A percentile compares a stretch with the other conserved stretches of the same genome.
phyloP scores from a whole-genome alignment of 2,888 invertebrate genomes.

The Morinoia aosen region DNA sequence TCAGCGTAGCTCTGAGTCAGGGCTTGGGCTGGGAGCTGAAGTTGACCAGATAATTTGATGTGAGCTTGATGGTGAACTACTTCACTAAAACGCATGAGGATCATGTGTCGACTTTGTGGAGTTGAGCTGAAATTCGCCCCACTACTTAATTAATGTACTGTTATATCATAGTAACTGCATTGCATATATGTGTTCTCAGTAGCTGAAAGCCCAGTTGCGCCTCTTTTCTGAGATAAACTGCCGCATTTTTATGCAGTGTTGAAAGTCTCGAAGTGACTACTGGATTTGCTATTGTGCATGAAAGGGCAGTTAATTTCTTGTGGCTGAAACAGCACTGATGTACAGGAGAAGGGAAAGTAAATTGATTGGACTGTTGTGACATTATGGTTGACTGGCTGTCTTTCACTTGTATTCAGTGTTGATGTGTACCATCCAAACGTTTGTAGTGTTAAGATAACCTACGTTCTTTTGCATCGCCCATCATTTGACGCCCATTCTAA shows the following conservation, averaged over 20 bases:
- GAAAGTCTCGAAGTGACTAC: background rate
- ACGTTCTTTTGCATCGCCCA: background rate
- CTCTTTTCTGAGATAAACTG: background rate
- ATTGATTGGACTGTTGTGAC: background rate
- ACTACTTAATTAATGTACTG: no score
- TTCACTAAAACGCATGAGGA: no score
- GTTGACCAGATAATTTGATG: background rate
- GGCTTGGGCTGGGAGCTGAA: background rate
- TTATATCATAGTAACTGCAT: no score
- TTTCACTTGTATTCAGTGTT: constrained; percentile 4
- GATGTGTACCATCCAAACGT: background rate
- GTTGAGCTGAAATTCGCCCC: no score
- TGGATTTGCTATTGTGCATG: background rate
- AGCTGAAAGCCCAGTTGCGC: background rate
- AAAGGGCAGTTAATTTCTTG: background rate
- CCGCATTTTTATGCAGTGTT: background rate
- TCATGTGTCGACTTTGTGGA: no score
- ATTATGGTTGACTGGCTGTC: background rate
- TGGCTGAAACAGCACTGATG: no score
- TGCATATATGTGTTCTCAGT: background rate
- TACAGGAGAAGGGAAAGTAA: background rate
- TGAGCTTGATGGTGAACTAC: background rate
- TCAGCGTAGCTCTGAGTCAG: background rate
- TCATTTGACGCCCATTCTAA: background rate
- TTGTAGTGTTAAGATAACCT: background rate